Evolutionary conservation across 1,140 invertebrate genomes (phyloP).

Genomic region (Cotesia vestalis): DNA sequence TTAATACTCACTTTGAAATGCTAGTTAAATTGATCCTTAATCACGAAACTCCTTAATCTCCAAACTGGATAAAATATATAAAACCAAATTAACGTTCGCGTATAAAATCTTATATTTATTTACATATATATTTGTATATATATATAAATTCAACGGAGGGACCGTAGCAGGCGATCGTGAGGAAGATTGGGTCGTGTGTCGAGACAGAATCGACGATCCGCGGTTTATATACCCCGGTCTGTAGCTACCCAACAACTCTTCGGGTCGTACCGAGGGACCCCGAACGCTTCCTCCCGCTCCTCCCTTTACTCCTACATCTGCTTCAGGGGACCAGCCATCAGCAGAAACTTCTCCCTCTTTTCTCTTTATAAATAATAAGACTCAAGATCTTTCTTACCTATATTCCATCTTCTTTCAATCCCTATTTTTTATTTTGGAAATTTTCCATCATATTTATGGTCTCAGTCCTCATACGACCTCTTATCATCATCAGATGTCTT

Average conservation of each 20-base stretch:
- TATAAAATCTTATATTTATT: too few relatives aligned
- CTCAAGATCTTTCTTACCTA: constrained; percentile 24
- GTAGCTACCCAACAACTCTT: constrained; percentile 52
- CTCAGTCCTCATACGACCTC: too few relatives aligned
- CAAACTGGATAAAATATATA: neutral
- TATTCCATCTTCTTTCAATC: constrained; percentile 21
- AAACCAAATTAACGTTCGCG: neutral
- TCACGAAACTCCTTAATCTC: too few relatives aligned
- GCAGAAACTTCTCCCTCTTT: constrained; percentile 18
- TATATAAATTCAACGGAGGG: constrained; percentile 41
- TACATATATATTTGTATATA: neutral
- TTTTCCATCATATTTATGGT: too few relatives aligned
- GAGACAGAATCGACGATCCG: constrained; percentile 58
- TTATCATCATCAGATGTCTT: too few relatives aligned
- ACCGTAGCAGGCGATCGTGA: constrained; percentile 45
- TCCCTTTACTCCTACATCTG: constrained; percentile 10
- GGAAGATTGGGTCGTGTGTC: constrained; percentile 65
- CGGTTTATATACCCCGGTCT: constrained; percentile 62
- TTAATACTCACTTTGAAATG: constrained; percentile 14
- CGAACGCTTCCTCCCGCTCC: constrained; percentile 30
- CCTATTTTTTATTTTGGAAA: neutral
- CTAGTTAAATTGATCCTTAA: neutral
- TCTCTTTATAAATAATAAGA: neutral
- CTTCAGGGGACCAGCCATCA: constrained; percentile 13
- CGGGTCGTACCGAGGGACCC: constrained; percentile 34